Evolutionary conservation across 2,888 invertebrate species (phyloP), one percentile per base, ranked within the genome.

Genomic region (Trichacis sp.): DNA sequence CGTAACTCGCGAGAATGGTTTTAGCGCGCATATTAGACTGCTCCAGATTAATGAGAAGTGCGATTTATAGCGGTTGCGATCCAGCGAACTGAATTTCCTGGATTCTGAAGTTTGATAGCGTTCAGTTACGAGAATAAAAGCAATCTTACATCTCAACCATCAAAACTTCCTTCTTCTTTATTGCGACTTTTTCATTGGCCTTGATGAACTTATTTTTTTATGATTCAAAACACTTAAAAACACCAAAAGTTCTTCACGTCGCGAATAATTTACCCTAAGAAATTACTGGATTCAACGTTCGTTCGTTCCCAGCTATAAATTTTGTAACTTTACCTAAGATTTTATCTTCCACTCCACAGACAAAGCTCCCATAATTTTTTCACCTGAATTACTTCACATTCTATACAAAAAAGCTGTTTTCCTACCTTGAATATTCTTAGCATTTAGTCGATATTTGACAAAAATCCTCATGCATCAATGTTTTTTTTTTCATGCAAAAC

Each of bases 1-100:
- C 15, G 40, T n/a, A 40, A 40, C 15, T 40, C 12, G 40, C 40
- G 3, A 15, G 15, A 40, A 40, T 9, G 40, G 9, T 40, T 40
- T 40, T 40, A 5, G 40, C 12, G 40, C 40, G 40, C 40, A 40
- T 40, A 40, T 40, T 40, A 40, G 40, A 40, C 40, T 14, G 11
- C 2, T 11, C 11, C 9, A 33, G 40, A 40, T 40, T 40, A 15
- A 40, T 14, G 40, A 15, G 40, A 40, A 15, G 33, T 6, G 33
- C 33, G 33, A 33, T 33, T 33, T 33, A 33, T 33, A 9, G 33
- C 33, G 33, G 33, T 40, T 40, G 40, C 40, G 40, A 40, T 40
- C 40, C 14, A 5, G 8, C 14, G 40, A 40, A 40, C 40, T 40
- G 9, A 40, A 40, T 40, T 40, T 40, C 40, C 40, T 40, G 40